phyloP scores from a whole-genome alignment of 2,888 invertebrate genomes.

The Ephialtes manifestator region DNA sequence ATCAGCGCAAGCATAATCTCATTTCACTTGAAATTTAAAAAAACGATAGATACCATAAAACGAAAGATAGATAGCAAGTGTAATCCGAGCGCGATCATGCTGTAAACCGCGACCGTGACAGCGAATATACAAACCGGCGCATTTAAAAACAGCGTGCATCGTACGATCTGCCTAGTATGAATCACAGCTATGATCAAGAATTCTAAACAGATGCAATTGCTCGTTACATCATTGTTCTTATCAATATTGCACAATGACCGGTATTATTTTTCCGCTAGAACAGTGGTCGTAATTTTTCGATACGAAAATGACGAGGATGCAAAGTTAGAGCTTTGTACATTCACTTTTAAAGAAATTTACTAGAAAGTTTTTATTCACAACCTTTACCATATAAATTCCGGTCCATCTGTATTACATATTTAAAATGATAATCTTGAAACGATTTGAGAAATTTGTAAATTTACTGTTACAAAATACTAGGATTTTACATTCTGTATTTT shows the following conservation, averaged over 20 bases:
- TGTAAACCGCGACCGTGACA: background rate
- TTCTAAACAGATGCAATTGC: background rate
- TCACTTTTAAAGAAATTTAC: no score
- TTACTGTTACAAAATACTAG: no score
- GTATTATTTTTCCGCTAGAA: background rate
- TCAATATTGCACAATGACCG: constrained; percentile 4
- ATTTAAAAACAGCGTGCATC: background rate
- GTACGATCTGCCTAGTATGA: background rate
- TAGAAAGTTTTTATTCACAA: no score
- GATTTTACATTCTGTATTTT: no score
- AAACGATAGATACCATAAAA: background rate
- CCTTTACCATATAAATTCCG: no score
- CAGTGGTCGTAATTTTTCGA: background rate
- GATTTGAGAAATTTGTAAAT: no score
- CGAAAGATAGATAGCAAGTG: constrained; percentile 14
- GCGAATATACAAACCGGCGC: background rate
- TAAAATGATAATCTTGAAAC: no score
- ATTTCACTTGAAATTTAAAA: background rate
- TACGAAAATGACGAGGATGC: no score
- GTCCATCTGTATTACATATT: no score
- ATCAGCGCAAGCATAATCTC: background rate
- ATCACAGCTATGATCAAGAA: background rate
- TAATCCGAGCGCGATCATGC: background rate
- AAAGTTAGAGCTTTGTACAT: no score
- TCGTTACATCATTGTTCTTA: constrained; percentile 20